Conservation (phyloP, 2,113 vertebrate species). For the Setophaga kirtlandii region DNA sequence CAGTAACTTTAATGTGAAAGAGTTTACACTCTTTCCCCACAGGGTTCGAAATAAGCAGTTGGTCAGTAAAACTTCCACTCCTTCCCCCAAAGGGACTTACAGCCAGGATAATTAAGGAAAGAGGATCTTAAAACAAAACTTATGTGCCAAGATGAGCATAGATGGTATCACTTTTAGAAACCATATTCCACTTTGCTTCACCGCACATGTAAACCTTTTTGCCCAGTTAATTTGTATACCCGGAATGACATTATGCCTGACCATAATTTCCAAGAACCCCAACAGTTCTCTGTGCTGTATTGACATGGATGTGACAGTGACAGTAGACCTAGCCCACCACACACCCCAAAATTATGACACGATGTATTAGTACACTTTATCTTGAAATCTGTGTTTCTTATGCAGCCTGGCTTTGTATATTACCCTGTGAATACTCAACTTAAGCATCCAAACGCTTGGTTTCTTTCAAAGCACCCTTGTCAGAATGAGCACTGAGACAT, state of each 20-base stretch:
- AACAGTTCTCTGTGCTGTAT: background rate
- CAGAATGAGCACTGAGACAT: rapidly evolving
- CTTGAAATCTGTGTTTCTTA: background rate
- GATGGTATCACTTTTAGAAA: rapidly evolving
- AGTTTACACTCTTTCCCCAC: background rate
- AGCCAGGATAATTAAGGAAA: background rate
- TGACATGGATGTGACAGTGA: rapidly evolving
- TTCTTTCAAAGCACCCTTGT: background rate
- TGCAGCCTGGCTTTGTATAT: rapidly evolving
- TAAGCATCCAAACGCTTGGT: background rate
- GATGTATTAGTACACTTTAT: background rate
- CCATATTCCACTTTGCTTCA: background rate
- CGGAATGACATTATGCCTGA: background rate
- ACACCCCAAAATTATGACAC: background rate
- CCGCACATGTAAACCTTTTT: background rate
- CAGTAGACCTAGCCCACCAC: background rate
- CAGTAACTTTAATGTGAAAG: background rate
- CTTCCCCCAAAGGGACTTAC: background rate
- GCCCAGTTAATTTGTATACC: background rate
- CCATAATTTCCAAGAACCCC: background rate
- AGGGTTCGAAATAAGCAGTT: background rate
- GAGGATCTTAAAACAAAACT: background rate
- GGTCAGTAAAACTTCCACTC: background rate
- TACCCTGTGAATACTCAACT: background rate
- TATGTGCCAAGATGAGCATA: rapidly evolving